Evolutionary conservation across 1,140 invertebrate genomes (phyloP).

Genomic region (Sipha flava): DNA sequence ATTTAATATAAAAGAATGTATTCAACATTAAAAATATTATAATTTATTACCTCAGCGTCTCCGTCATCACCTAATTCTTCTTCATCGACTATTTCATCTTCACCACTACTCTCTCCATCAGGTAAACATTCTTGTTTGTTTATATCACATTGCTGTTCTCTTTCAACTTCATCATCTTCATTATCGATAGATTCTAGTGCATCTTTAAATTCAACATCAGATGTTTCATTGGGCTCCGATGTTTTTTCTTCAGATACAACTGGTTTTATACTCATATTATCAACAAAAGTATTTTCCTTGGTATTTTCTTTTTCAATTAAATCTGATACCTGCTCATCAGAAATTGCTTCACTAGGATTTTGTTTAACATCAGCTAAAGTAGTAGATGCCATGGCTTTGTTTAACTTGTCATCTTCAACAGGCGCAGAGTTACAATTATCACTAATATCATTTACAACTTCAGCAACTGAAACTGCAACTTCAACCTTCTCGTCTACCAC

Average conservation of each 20-base stretch:
- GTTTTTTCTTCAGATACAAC: neutral
- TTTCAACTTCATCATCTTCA: neutral
- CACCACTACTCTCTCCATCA: neutral
- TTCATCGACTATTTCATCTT: neutral
- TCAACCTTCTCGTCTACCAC: neutral
- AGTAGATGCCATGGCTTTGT: neutral
- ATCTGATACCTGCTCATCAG: too few relatives aligned
- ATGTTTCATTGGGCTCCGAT: neutral
- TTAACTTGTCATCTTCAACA: neutral
- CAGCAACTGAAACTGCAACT: neutral
- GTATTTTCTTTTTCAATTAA: neutral
- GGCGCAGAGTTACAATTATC: neutral
- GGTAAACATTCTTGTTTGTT: neutral
- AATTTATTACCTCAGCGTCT: neutral
- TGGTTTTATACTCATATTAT: neutral
- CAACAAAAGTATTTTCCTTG: neutral
- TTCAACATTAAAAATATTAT: too few relatives aligned
- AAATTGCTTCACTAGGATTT: neutral
- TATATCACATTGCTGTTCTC: neutral
- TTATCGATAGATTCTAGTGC: neutral
- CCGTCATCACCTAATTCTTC: neutral
- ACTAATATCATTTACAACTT: neutral
- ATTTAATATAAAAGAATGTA: too few relatives aligned
- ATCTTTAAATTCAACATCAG: neutral
- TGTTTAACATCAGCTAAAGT: neutral